A percentile compares a stretch with the other conserved stretches of the same genome.
phyloP scores from a whole-genome alignment of 2,797 vertebrate species.

The Stomatorhinus walkeri region DNA sequence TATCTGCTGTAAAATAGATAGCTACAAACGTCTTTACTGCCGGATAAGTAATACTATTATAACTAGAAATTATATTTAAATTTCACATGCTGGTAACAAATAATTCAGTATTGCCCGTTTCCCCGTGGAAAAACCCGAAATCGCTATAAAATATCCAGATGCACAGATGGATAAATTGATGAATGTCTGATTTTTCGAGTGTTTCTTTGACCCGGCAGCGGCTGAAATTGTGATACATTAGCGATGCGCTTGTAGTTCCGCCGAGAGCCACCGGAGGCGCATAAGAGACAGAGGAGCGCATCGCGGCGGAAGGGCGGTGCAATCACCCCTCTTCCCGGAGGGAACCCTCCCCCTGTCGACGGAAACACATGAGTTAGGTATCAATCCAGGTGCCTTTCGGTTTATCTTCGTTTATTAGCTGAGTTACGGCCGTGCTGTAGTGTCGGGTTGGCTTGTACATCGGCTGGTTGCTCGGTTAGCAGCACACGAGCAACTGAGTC shows the following conservation, averaged over 20 bases:
- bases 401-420: not conserved
- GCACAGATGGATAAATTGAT: not conserved
- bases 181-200: not conserved
- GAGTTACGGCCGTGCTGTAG: not conserved
- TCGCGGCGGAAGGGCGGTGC: slow-evolving; percentile 2
- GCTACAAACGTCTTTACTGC: not conserved
- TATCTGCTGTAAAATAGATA: not conserved
- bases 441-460: not conserved
- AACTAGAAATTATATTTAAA: not conserved
- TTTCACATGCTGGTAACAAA: not conserved
- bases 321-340: not conserved
- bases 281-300: not conserved
- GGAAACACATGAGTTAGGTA: not conserved
- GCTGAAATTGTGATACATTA: not conserved
- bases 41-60: not conserved
- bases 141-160: not conserved
- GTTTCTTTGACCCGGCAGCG: not conserved
- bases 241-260: not conserved
- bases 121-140: not conserved
- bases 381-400: not conserved
- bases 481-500: not conserved
- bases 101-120: not conserved
- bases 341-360: not conserved
- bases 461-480: not conserved
- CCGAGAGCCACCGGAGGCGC: not conserved